Evolutionary conservation across 2,797 vertebrate species (phyloP).

Genomic region (Cirrhinus mrigala): DNA sequence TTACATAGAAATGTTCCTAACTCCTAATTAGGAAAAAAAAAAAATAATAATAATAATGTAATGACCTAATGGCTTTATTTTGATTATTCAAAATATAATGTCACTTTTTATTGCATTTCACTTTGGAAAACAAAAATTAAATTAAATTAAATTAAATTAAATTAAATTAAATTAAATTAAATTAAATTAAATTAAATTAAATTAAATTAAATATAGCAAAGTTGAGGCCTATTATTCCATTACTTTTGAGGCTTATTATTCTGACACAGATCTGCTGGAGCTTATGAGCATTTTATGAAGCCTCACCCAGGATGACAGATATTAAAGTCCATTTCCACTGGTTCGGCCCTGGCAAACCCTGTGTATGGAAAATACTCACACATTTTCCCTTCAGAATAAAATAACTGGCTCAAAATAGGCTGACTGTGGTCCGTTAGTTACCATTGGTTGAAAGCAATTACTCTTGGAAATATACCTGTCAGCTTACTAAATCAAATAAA

Average conservation of each 20-base stretch:
- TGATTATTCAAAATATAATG: neutral
- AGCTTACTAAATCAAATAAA: slow-evolving; percentile 17
- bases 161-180: too few relatives aligned
- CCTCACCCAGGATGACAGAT: slow-evolving; percentile 10
- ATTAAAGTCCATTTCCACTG: slow-evolving; percentile 11
- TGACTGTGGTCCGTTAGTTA: slow-evolving; percentile 1
- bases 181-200: too few relatives aligned
- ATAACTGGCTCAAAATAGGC: neutral
- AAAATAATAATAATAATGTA: neutral
- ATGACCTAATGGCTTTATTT: neutral
- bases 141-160: too few relatives aligned
- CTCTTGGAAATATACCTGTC: slow-evolving; percentile 12
- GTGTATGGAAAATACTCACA: neutral
- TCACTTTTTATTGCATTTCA: neutral
- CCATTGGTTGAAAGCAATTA: neutral
- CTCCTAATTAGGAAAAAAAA: neutral
- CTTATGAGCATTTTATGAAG: neutral
- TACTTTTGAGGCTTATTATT: neutral
- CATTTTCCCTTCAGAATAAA: slow-evolving; percentile 27
- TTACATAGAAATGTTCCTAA: neutral
- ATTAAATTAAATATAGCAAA: neutral
- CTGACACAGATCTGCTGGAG: neutral
- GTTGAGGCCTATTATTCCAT: slow-evolving; percentile 7
- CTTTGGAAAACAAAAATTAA: neutral
- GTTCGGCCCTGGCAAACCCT: neutral